Evolutionary conservation across 2,797 vertebrate genomes (phyloP).

Genomic region (Heliangelus exortis): DNA sequence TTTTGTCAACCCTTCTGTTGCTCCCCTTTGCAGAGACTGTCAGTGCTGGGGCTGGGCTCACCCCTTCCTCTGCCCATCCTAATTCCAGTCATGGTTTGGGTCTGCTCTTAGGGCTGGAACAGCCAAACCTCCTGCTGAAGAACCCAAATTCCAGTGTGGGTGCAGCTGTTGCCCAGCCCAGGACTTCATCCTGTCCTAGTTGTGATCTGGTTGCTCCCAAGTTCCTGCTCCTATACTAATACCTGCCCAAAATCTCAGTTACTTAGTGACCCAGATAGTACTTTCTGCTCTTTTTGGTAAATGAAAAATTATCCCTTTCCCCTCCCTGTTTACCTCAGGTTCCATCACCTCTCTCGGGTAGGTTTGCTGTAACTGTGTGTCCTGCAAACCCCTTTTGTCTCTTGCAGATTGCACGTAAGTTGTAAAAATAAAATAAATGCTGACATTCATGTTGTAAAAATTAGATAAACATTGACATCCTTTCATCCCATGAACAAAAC

Average conservation of each 20-base stretch:
- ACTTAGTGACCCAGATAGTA: background rate
- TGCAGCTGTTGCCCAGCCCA: background rate
- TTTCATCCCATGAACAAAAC: background rate
- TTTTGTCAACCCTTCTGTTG: too few relatives aligned
- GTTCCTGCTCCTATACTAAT: rapidly evolving
- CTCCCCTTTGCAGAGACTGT: rapidly evolving
- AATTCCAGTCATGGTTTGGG: background rate
- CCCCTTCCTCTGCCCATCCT: background rate
- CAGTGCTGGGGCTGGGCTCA: rapidly evolving
- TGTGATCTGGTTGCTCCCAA: background rate
- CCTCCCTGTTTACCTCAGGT: background rate
- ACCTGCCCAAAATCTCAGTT: background rate
- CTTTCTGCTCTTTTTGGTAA: background rate
- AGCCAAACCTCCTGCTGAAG: background rate
- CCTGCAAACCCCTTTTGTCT: background rate
- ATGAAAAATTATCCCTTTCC: background rate
- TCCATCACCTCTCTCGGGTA: background rate
- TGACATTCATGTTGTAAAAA: background rate
- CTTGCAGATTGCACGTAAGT: background rate
- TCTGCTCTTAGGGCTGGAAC: background rate
- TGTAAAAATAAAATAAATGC: background rate
- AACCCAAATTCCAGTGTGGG: background rate
- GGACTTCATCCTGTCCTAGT: rapidly evolving
- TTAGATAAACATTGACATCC: slow-evolving; percentile 30
- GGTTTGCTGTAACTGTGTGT: background rate